A percentile compares a stretch with the other conserved stretches of the same genome.
phyloP scores from a whole-genome alignment of 2,888 invertebrate genomes.

The Lycocerus yunnanus region DNA sequence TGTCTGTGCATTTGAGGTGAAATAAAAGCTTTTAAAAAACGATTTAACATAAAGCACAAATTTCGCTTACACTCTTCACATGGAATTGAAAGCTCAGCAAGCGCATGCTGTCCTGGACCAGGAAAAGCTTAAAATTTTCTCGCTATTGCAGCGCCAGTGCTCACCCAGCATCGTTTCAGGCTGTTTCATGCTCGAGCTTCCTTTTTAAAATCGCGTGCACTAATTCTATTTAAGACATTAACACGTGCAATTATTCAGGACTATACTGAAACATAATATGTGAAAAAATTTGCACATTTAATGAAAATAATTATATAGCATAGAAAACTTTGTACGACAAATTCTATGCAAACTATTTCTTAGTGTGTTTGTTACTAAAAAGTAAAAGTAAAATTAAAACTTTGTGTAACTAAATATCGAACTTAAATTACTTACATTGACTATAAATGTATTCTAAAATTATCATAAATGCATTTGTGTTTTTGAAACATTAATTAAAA shows the following conservation, averaged over 20 bases:
- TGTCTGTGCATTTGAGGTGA: background rate
- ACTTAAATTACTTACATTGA: background rate
- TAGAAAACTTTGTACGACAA: background rate
- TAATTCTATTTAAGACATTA: slow-evolving; percentile 7
- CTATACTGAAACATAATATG: background rate
- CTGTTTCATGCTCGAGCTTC: slow-evolving; percentile 28
- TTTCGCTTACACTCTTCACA: slow-evolving; percentile 26
- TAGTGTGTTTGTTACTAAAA: background rate
- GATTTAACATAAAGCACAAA: slow-evolving; percentile 29
- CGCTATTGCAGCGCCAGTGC: slow-evolving; percentile 38
- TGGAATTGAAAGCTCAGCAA: slow-evolving; percentile 30
- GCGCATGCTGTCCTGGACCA: slow-evolving; percentile 34
- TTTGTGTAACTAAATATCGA: background rate
- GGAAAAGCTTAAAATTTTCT: slow-evolving; percentile 33
- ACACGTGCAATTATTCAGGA: background rate
- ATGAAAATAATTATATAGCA: background rate
- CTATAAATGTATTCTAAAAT: background rate
- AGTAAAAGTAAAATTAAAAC: background rate
- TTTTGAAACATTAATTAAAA: slow-evolving; percentile 27
- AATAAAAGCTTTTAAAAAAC: slow-evolving; percentile 26
- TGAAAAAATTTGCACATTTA: background rate
- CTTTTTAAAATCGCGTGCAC: slow-evolving; percentile 16
- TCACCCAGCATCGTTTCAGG: slow-evolving; percentile 39
- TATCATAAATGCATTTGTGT: slow-evolving; percentile 15
- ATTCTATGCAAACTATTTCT: background rate